Evolutionary conservation across 1,140 invertebrate species (phyloP).

Genomic region (Drosophila nannoptera): DNA sequence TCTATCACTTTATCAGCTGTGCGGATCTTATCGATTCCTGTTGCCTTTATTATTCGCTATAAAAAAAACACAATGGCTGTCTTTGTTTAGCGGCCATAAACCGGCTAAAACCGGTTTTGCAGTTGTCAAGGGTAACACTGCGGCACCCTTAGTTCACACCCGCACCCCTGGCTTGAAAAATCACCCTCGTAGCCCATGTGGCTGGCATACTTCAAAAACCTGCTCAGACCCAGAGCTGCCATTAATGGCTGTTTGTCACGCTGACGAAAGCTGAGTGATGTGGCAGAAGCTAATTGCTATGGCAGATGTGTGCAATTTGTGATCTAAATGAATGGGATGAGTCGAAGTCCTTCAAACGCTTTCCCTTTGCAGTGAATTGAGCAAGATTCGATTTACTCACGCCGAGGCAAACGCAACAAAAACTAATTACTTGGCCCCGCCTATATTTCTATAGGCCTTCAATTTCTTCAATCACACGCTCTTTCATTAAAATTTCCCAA

Average conservation of each 20-base stretch:
- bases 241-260: no score
- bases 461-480: conserved; percentile 1
- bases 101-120: conserved; percentile 59
- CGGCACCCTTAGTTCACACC: conserved; percentile 18
- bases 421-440: conserved; percentile 22
- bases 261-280: conserved; percentile 25
- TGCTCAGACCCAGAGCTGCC: neutral
- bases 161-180: neutral
- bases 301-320: neutral
- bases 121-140: conserved; percentile 46
- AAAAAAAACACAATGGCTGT: conserved; percentile 41
- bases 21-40: conserved; percentile 65
- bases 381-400: neutral
- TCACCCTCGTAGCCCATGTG: conserved; percentile 33
- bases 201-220: neutral
- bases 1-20: conserved; percentile 46
- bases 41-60: conserved; percentile 14
- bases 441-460: neutral
- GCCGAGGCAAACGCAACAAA: neutral
- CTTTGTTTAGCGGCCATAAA: conserved; percentile 55
- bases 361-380: neutral
- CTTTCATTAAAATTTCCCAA: conserved; percentile 7
- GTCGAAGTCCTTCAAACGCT: neutral
- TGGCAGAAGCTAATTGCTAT: neutral
- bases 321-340: neutral